Evolutionary conservation across 92 coral and sea anemone species (phyloP), one percentile per base, ranked within the genome.

Genomic region (Porites rus): DNA sequence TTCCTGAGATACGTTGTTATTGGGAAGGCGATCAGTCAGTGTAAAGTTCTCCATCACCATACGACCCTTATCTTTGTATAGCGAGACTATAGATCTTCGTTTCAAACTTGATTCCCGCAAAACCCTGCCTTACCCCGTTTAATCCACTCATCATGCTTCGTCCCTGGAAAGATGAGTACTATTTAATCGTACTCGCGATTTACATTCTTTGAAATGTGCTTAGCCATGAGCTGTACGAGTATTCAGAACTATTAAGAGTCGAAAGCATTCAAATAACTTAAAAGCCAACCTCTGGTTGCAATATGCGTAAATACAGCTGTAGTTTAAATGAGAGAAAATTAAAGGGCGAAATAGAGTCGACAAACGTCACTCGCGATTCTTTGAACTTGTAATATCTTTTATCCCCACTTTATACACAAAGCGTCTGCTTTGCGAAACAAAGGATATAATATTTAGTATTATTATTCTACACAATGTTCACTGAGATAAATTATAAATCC

Each of bases 271-370:
- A 54, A 20, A 51, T 74, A 51, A 53, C 56, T 75, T 10, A 58
- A 75, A 75, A 0, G 51, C 28, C 46, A 11, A 58, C 25, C 79
- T 52, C 31, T 6, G 11, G 7, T 22, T 75, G 14, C 66, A 62
- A 75, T 56, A 16, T 75, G 79, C 24, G 14, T 56, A 75, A 75
- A 56, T 24, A 56, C 66, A 75, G 79, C 51, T 75, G 28, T 13
- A 46, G 10, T 1, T 60, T 50, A 10, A 6, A 31, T 3, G 76
- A 46, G 17, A 56, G 6, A 75, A 46, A 56, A 11, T 24, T 4
- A 9, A 14, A 54, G 28, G 79, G 66, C 76, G 24, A 56, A 56
- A 14, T 12, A 20, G 5, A 7, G 22, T 14, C 50, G 2, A 22
- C 31, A 58, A 58, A 56, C 24, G 66, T 9, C 79, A 75, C 14